Evolutionary conservation across 1,140 invertebrate genomes (phyloP).

Genomic region (Leptinotarsa texana): DNA sequence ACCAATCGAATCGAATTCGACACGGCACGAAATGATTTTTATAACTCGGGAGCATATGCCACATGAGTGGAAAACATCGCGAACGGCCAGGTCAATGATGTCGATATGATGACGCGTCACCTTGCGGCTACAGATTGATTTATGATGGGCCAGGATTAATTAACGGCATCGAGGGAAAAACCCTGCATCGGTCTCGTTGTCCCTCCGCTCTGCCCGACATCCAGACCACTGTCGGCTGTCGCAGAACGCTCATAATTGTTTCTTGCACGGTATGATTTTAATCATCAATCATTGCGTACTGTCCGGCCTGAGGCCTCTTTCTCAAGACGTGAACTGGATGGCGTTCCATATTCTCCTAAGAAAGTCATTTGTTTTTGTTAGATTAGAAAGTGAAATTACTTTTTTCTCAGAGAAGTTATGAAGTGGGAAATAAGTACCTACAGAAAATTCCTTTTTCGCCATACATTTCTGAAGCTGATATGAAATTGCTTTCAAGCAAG

Average conservation of each 20-base stretch:
- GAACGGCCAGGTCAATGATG: constrained; percentile 52
- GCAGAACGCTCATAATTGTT: constrained; percentile 47
- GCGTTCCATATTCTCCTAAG: too few relatives aligned
- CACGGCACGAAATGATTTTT: neutral
- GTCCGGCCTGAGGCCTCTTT: neutral
- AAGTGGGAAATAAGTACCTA: too few relatives aligned
- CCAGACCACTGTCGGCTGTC: constrained; percentile 42
- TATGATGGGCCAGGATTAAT: constrained; percentile 52
- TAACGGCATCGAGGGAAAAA: constrained; percentile 47
- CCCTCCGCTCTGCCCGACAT: constrained; percentile 11
- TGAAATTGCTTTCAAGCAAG: too few relatives aligned
- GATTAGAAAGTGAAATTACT: too few relatives aligned
- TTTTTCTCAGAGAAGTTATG: too few relatives aligned
- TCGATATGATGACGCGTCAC: constrained; percentile 55
- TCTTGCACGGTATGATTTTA: constrained; percentile 44
- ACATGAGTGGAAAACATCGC: constrained; percentile 34
- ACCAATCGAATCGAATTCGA: neutral
- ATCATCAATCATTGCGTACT: constrained; percentile 22
- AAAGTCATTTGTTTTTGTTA: too few relatives aligned
- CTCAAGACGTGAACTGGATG: too few relatives aligned
- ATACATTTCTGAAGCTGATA: too few relatives aligned
- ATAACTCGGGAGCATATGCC: neutral
- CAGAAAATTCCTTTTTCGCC: too few relatives aligned
- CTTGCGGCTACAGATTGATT: constrained; percentile 55
- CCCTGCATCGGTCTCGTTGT: constrained; percentile 33